A percentile compares a stretch with the other conserved stretches of the same genome.
Evolutionary conservation across 2,113 vertebrate species (phyloP).

Genomic region (Tragelaphus imberbis): DNA sequence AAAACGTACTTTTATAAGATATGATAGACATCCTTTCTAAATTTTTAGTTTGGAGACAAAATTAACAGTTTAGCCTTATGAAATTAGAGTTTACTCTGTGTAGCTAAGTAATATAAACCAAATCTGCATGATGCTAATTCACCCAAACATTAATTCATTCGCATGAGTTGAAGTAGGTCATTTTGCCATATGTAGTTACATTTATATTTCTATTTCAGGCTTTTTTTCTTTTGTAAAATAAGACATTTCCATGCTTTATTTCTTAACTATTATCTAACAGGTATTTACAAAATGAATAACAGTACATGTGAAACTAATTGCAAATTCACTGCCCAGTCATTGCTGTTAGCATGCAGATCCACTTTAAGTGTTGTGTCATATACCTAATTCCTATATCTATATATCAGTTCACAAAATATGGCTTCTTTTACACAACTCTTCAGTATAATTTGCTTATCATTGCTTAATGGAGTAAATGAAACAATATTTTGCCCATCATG

Average conservation of each 20-base stretch:
- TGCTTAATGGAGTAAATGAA: background rate
- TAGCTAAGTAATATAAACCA: background rate
- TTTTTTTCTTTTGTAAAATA: background rate
- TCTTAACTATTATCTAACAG: background rate
- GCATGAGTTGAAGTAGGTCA: background rate
- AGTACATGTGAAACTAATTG: background rate
- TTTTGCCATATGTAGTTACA: background rate
- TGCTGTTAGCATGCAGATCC: background rate
- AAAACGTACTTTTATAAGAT: background rate
- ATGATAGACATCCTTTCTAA: background rate
- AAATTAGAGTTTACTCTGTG: background rate
- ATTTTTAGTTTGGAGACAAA: background rate
- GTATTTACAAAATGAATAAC: background rate
- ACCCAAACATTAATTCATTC: background rate
- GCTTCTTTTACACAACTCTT: background rate
- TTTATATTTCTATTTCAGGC: background rate
- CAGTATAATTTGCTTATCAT: background rate
- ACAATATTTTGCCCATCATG: background rate
- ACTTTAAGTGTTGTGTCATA: background rate
- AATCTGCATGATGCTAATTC: background rate
- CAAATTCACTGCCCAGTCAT: background rate
- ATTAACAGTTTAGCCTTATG: background rate
- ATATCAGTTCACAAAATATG: background rate
- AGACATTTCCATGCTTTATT: background rate
- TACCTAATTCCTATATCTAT: background rate